A percentile compares a stretch with the other conserved stretches of the same genome.
Evolutionary conservation across 2,797 vertebrate species (phyloP).

Genomic region (Chanos chanos): DNA sequence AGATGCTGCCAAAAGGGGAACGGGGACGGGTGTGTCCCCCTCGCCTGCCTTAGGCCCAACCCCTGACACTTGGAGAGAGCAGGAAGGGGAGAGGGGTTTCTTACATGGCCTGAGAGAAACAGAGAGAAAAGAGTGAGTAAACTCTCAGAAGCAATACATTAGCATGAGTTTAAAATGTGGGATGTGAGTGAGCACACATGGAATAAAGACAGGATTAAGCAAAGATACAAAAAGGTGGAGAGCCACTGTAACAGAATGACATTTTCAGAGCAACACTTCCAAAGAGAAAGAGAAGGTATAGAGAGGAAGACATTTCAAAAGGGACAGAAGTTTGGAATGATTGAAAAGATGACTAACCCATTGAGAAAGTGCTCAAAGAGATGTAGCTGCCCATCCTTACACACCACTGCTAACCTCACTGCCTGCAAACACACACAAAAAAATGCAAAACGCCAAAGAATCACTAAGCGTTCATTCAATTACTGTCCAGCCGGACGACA

Average conservation of each 20-base stretch:
- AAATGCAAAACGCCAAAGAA: not conserved
- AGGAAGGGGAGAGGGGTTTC: slow-evolving; percentile 88
- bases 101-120: slow-evolving; percentile 81
- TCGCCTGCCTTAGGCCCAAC: slow-evolving; percentile 32
- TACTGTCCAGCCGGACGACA: too few relatives aligned
- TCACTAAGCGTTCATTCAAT: not conserved
- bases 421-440: slow-evolving; percentile 68
- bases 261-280: too few relatives aligned
- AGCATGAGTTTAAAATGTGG: too few relatives aligned
- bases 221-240: not conserved
- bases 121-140: not conserved
- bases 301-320: not conserved
- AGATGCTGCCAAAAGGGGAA: slow-evolving; percentile 84
- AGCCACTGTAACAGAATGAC: not conserved
- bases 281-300: not conserved
- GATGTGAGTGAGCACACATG: not conserved
- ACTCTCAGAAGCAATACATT: not conserved
- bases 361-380: slow-evolving; percentile 97
- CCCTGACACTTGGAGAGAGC: slow-evolving; percentile 87
- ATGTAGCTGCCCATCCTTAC: slow-evolving; percentile 92
- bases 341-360: slow-evolving; percentile 93
- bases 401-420: slow-evolving; percentile 92
- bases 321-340: not conserved
- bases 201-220: not conserved
- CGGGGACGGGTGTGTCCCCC: slow-evolving; percentile 74